phyloP scores from a whole-genome alignment of 2,888 invertebrate species.

The Molanna angustata region DNA sequence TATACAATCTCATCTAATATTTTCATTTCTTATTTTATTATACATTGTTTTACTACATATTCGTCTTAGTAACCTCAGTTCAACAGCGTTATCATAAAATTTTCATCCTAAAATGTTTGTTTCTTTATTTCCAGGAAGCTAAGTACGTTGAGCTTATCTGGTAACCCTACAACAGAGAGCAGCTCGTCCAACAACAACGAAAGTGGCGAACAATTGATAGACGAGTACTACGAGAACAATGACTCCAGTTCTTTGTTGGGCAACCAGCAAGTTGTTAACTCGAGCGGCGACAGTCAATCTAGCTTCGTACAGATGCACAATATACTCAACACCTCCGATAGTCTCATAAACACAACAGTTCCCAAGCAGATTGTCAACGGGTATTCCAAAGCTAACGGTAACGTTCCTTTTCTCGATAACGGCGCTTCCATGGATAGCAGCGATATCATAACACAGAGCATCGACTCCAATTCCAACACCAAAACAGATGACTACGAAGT shows the following conservation, averaged over 20 bases:
- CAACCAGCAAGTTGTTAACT: conserved; percentile 14
- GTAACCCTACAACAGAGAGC: conserved; percentile 29
- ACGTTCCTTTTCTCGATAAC: conserved; percentile 26
- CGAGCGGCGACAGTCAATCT: conserved; percentile 6
- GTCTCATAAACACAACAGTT: conserved; percentile 29
- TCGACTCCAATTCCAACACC: conserved; percentile 33
- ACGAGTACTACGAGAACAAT: conserved; percentile 28
- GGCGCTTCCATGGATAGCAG: conserved; percentile 5
- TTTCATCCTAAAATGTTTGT: no score
- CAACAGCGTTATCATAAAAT: not conserved
- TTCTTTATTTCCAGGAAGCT: conserved; percentile 33
- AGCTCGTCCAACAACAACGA: conserved; percentile 26
- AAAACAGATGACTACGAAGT: conserved; percentile 33
- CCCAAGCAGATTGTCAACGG: conserved; percentile 31
- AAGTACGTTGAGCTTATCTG: conserved; percentile 30
- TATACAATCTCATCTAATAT: no score
- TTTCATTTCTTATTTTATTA: no score
- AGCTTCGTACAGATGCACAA: conserved; percentile 27
- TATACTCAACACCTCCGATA: conserved; percentile 20
- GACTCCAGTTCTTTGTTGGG: conserved; percentile 29
- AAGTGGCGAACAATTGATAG: conserved; percentile 21
- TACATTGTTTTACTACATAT: no score
- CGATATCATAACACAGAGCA: conserved; percentile 5
- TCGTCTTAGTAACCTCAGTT: no score
- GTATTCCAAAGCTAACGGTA: conserved; percentile 32